Conservation (phyloP, 2,888 invertebrate species). For the Mythimna pallens region DNA sequence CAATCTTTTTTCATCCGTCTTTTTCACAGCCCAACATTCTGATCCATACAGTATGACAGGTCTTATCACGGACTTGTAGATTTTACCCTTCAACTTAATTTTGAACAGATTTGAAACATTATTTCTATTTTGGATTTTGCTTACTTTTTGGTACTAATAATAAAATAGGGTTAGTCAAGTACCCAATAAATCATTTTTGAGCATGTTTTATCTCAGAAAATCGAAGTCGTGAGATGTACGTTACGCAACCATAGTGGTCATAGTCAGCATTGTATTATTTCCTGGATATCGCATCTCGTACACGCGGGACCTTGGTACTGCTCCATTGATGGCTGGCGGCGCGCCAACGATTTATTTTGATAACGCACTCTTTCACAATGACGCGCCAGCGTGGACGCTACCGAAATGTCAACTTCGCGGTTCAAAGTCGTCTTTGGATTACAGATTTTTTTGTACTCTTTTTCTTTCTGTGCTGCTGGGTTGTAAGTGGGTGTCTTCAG, state of each 20-base stretch:
- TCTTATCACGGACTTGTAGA: no score
- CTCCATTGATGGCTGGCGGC: constrained; percentile 70
- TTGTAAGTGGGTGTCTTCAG: constrained; percentile 3
- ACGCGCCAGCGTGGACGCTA: constrained; percentile 32
- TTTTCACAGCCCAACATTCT: no score
- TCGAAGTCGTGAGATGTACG: neutral
- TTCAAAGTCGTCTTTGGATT: constrained; percentile 47
- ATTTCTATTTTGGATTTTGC: no score
- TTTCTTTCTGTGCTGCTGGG: neutral
- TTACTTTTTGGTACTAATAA: no score
- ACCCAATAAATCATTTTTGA: neutral
- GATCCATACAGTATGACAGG: no score
- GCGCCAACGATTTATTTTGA: constrained; percentile 74
- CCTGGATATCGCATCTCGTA: constrained; percentile 40
- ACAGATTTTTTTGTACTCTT: neutral
- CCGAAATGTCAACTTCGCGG: constrained; percentile 59
- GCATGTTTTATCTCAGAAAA: no score
- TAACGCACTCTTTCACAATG: constrained; percentile 71
- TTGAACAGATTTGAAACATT: no score
- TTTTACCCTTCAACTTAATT: no score
- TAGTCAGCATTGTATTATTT: constrained; percentile 47
- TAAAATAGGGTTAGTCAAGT: no score
- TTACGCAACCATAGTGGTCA: constrained; percentile 36
- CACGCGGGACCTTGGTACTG: constrained; percentile 68
- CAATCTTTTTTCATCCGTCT: no score